These are phyloP conservation scores for Tachysurus vachellii DNA, from an alignment of 2,113 vertebrate species.

Conservation along the genomic window DNA sequence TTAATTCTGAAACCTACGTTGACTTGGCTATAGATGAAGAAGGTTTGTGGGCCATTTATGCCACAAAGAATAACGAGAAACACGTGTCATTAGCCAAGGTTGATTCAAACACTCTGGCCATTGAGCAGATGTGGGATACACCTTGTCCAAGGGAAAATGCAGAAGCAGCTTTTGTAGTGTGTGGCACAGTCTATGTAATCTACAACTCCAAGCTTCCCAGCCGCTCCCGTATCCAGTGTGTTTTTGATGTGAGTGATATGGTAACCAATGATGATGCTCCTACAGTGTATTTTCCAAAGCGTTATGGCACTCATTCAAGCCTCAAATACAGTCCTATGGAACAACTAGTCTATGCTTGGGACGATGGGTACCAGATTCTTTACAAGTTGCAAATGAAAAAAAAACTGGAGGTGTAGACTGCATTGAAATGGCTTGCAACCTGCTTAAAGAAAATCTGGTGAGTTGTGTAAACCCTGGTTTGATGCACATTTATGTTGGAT, in stretches of 20 bases:
- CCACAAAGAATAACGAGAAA: slow-evolving; percentile 83
- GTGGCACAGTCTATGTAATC: slow-evolving; percentile 91
- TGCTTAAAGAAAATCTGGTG: background rate
- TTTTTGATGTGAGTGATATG: slow-evolving; percentile 89
- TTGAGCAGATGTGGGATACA: slow-evolving; percentile 96
- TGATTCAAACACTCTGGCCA: slow-evolving; percentile 81
- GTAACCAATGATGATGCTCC: slow-evolving; percentile 83
- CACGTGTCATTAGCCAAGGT: slow-evolving; percentile 91
- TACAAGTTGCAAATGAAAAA: slow-evolving; percentile 93
- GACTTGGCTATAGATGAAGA: slow-evolving; percentile 91
- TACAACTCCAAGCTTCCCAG: slow-evolving; percentile 92
- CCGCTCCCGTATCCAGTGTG: slow-evolving; percentile 90
- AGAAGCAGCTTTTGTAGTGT: slow-evolving; percentile 91
- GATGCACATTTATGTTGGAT: background rate
- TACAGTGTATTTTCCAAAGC: slow-evolving; percentile 90
- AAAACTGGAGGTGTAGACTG: slow-evolving; percentile 74
- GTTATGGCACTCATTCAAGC: slow-evolving; percentile 89
- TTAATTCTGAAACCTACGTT: slow-evolving; percentile 83
- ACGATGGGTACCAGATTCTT: slow-evolving; percentile 94
- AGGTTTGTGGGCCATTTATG: slow-evolving; percentile 93
- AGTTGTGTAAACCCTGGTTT: background rate
- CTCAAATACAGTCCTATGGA: slow-evolving; percentile 92
- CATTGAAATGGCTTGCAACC: background rate
- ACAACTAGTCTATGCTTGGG: slow-evolving; percentile 94
- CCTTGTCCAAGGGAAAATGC: slow-evolving; percentile 90